These are phyloP conservation scores for Pammene aurita DNA, from an alignment of 2,888 invertebrate species.

Conservation along the genomic window DNA sequence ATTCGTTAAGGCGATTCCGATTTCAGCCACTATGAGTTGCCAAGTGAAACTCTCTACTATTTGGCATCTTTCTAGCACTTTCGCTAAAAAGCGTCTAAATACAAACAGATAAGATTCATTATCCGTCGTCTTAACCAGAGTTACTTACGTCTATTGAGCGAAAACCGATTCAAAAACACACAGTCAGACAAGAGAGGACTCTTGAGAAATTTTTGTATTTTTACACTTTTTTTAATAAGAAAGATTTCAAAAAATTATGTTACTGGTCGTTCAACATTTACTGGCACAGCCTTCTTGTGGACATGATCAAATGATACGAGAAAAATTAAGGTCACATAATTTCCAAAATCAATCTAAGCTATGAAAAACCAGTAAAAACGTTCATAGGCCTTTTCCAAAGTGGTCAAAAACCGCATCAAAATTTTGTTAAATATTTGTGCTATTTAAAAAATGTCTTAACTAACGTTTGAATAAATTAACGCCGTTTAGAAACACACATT, in stretches of 20 bases:
- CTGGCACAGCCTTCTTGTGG: constrained; percentile 42
- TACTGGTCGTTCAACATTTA: constrained; percentile 38
- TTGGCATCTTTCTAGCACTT: constrained; percentile 51
- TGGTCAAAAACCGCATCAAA: constrained; percentile 43
- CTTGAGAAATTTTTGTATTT: constrained; percentile 47
- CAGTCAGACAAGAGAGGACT: constrained; percentile 45
- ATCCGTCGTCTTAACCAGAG: constrained; percentile 38
- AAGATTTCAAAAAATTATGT: constrained; percentile 38
- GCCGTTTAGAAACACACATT: constrained; percentile 47
- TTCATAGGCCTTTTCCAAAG: constrained; percentile 50
- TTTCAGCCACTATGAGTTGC: constrained; percentile 22
- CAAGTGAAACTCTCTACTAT: constrained; percentile 43
- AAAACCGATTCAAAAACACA: constrained; percentile 58
- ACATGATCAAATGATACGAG: constrained; percentile 34
- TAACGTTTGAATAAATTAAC: constrained; percentile 32
- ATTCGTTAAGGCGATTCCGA: constrained; percentile 4
- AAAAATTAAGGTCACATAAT: constrained; percentile 6
- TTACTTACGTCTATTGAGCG: constrained; percentile 67
- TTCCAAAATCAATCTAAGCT: constrained; percentile 16
- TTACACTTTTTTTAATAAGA: constrained; percentile 43
- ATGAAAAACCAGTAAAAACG: constrained; percentile 43
- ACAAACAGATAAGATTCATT: background rate
- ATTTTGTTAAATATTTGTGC: constrained; percentile 51
- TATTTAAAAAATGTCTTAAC: constrained; percentile 41
- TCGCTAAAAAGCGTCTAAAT: constrained; percentile 47